A percentile compares a stretch with the other conserved stretches of the same genome.
phyloP scores from a whole-genome alignment of 2,797 vertebrate genomes.

The Sitta carolinensis region DNA sequence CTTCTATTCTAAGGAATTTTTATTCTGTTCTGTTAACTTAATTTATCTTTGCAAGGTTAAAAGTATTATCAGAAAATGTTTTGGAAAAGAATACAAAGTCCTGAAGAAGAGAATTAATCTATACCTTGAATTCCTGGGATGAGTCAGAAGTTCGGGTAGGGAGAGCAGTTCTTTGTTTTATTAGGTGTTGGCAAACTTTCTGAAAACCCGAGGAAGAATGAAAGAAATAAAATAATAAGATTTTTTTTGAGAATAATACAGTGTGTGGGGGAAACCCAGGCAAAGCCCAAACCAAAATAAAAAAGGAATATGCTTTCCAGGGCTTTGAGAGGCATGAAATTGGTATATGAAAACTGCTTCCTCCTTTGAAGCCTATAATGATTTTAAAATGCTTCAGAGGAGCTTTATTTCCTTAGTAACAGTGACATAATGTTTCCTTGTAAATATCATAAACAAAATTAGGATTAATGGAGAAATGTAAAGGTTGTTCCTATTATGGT shows the following conservation, averaged over 20 bases:
- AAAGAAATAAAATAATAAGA: not conserved
- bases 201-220: not conserved
- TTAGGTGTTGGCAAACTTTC: not conserved
- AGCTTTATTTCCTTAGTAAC: not conserved
- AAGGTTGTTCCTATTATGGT: not conserved
- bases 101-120: not conserved
- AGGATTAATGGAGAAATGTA: not conserved
- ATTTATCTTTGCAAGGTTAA: not conserved
- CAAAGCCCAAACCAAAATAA: not conserved
- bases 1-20: not conserved
- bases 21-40: not conserved
- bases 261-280: fast-evolving
- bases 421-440: not conserved
- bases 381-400: not conserved
- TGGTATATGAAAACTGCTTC: not conserved
- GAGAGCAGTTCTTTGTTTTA: not conserved
- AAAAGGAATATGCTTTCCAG: not conserved
- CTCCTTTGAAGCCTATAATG: not conserved
- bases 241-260: not conserved
- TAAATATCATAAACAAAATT: not conserved
- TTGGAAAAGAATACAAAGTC: not conserved
- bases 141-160: not conserved
- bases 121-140: not conserved
- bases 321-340: not conserved
- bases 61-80: not conserved